A percentile compares a stretch with the other conserved stretches of the same genome.
These are phyloP conservation scores for Orussus abietinus DNA, from an alignment of 1,140 invertebrate genomes.

Conservation along the genomic window DNA sequence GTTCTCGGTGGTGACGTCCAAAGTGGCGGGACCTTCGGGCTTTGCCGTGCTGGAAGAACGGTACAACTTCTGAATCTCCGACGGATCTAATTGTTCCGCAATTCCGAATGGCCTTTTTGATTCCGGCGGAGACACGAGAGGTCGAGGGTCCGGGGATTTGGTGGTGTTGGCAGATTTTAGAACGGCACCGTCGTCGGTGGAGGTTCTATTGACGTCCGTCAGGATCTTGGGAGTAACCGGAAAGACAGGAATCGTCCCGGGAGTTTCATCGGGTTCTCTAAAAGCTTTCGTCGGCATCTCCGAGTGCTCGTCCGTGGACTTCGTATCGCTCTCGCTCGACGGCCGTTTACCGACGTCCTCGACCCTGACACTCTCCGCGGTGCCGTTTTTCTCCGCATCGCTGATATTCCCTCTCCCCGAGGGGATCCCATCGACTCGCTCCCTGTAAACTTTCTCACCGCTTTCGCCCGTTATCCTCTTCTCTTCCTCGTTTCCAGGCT, in stretches of 20 bases:
- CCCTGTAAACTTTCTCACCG: too few species aligned
- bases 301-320: not conserved
- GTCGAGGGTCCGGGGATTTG: slow-evolving; percentile 7
- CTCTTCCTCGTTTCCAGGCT: too few species aligned
- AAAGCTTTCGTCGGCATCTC: slow-evolving; percentile 1
- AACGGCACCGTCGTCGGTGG: not conserved
- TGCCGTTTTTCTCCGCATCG: too few species aligned
- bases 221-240: slow-evolving; percentile 36
- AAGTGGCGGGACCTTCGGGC: too few species aligned
- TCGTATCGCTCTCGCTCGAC: not conserved
- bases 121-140: too few species aligned
- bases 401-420: too few species aligned
- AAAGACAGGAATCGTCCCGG: slow-evolving; percentile 17
- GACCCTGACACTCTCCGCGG: too few species aligned
- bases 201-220: slow-evolving; percentile 9
- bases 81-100: slow-evolving; percentile 33
- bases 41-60: slow-evolving; percentile 26
- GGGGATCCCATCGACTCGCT: too few species aligned
- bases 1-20: slow-evolving; percentile 13
- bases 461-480: too few species aligned
- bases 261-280: slow-evolving; percentile 5
- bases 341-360: slow-evolving; percentile 1
- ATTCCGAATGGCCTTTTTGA: slow-evolving; percentile 22
- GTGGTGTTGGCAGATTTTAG: slow-evolving; percentile 2
- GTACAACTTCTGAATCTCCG: slow-evolving; percentile 46